These are phyloP conservation scores for Trinectes maculatus DNA, from an alignment of 2,113 vertebrate species.

Conservation along the genomic window DNA sequence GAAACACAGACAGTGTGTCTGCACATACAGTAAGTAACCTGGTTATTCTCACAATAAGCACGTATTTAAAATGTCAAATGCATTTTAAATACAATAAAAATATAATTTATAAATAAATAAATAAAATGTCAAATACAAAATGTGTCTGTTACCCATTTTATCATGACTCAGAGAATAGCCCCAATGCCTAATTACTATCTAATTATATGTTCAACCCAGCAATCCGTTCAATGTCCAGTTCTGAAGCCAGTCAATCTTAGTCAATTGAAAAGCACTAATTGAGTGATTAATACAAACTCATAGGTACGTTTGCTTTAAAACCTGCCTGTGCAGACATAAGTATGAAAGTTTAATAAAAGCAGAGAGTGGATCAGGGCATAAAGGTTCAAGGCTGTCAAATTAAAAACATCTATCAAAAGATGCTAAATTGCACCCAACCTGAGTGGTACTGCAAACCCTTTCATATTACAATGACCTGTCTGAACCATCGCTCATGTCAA, in stretches of 20 bases:
- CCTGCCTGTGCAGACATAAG: too few species aligned
- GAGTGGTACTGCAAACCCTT: too few species aligned
- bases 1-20: slow-evolving; percentile 30
- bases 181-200: neutral
- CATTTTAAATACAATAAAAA: slow-evolving; percentile 9
- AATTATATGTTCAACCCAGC: neutral
- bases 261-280: too few species aligned
- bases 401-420: neutral
- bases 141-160: too few species aligned
- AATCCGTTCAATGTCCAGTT: neutral
- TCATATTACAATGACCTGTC: too few species aligned
- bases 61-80: slow-evolving; percentile 34
- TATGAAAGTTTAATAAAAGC: too few species aligned
- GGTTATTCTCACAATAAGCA: slow-evolving; percentile 27
- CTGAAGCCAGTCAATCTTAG: neutral
- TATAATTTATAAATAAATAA: too few species aligned
- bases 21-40: slow-evolving; percentile 1
- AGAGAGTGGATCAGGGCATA: neutral
- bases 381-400: neutral
- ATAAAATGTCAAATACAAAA: too few species aligned
- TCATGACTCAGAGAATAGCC: neutral
- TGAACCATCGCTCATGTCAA: too few species aligned
- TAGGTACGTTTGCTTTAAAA: too few species aligned
- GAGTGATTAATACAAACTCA: too few species aligned
- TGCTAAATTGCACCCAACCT: neutral